phyloP scores from a whole-genome alignment of 2,888 invertebrate genomes.

The Polydrusus tereticollis region DNA sequence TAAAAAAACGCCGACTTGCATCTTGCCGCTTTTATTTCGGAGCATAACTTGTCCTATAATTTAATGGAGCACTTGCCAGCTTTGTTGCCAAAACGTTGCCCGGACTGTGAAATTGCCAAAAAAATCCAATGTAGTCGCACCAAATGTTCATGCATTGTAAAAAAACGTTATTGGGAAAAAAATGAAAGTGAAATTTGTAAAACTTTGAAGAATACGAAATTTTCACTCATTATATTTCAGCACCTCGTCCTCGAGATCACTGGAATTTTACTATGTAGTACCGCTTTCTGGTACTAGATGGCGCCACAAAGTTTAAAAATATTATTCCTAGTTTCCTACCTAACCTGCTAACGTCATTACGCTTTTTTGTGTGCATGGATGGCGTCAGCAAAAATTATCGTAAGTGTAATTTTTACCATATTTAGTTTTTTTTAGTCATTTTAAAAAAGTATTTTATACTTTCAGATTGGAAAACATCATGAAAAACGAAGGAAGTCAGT shows the following conservation, averaged over 20 bases:
- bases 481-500: not conserved
- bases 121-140: constrained; percentile 50
- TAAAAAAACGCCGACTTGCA: constrained; percentile 27
- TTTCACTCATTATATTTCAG: constrained; percentile 21
- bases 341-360: not conserved
- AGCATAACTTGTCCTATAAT: constrained; percentile 51
- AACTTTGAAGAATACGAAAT: constrained; percentile 29
- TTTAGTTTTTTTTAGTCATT: not conserved
- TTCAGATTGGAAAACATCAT: not conserved
- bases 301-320: not conserved
- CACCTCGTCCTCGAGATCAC: not conserved
- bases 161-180: constrained; percentile 48
- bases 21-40: constrained; percentile 35
- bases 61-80: constrained; percentile 50
- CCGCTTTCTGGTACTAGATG: not conserved
- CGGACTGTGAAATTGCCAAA: constrained; percentile 52
- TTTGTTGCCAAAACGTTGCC: constrained; percentile 46
- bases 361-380: not conserved
- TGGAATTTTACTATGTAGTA: not conserved
- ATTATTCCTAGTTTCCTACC: not conserved
- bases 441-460: not conserved
- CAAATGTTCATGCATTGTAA: constrained; percentile 49
- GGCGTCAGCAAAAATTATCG: not conserved
- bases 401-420: not conserved
- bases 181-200: constrained; percentile 14